A percentile compares a stretch with the other conserved stretches of the same genome.
These are phyloP conservation scores for Dreissena rostriformis DNA, from an alignment of 1,140 invertebrate species.

Conservation along the genomic window DNA sequence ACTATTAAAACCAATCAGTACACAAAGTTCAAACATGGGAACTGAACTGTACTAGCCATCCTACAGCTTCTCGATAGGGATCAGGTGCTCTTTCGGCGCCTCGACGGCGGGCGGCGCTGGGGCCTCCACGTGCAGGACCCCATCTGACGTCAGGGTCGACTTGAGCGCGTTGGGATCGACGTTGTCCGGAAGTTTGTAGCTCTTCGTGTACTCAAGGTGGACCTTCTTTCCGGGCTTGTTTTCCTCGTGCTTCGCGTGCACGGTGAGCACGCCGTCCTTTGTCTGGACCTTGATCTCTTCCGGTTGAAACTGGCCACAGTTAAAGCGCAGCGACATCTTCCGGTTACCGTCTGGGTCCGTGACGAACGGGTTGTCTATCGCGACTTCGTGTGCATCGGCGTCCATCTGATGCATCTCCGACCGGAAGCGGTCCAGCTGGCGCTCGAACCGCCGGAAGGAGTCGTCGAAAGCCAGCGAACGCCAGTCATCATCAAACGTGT, in stretches of 20 bases:
- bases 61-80: too few relatives aligned
- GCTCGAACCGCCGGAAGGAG: conserved; percentile 6
- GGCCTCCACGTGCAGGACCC: conserved; percentile 62
- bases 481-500: conserved; percentile 10
- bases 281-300: conserved; percentile 60
- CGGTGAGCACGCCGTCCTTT: conserved; percentile 42
- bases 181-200: conserved; percentile 56
- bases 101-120: conserved; percentile 43
- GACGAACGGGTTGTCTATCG: conserved; percentile 32
- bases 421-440: conserved; percentile 24
- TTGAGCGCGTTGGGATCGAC: conserved; percentile 53
- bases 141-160: conserved; percentile 61
- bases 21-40: too few relatives aligned
- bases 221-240: conserved; percentile 39
- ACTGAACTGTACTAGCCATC: too few relatives aligned
- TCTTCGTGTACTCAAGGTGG: conserved; percentile 57
- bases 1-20: too few relatives aligned
- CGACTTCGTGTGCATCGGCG: not conserved
- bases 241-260: conserved; percentile 58
- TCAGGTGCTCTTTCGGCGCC: too few relatives aligned
- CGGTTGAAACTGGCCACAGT: conserved; percentile 58
- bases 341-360: conserved; percentile 26
- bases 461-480: not conserved
- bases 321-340: conserved; percentile 57
- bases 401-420: conserved; percentile 22